Percentiles rank a stretch among this genome's conserved stretches.
phyloP scores from a whole-genome alignment of 2,113 vertebrate species.

The Synchiropus splendidus region DNA sequence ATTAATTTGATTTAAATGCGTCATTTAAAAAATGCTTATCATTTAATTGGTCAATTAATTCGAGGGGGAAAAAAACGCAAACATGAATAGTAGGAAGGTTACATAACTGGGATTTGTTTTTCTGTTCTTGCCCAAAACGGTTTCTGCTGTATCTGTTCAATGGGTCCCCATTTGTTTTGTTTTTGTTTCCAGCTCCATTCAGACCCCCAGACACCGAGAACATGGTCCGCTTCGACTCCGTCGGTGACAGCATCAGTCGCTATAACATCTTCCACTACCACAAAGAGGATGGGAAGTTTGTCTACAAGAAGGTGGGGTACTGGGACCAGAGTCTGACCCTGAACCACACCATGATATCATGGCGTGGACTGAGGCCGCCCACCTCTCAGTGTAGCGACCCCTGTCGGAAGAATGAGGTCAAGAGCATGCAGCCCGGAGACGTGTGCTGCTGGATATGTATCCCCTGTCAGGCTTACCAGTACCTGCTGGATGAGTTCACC shows the following conservation, averaged over 20 bases:
- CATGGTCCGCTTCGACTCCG: constrained; percentile 80
- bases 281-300: constrained; percentile 69
- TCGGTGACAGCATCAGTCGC: constrained; percentile 87
- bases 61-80: too few species aligned
- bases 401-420: constrained; percentile 90
- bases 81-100: too few species aligned
- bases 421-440: constrained; percentile 95
- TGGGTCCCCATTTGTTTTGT: not conserved
- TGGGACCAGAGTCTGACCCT: constrained; percentile 88
- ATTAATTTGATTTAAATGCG: too few species aligned
- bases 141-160: too few species aligned
- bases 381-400: constrained; percentile 96
- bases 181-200: constrained; percentile 78
- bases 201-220: constrained; percentile 78
- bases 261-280: constrained; percentile 97
- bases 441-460: constrained; percentile 99
- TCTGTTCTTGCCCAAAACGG: too few species aligned
- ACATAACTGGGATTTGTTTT: too few species aligned
- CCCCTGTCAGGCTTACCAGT: constrained; percentile 90
- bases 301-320: constrained; percentile 89
- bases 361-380: constrained; percentile 71
- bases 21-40: too few species aligned
- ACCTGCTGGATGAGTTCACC: constrained; percentile 86
- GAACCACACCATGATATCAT: constrained; percentile 77
- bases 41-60: too few species aligned